Evolutionary conservation across 2,797 vertebrate species (phyloP), one percentile per base, ranked within the genome.

Genomic region (Sylvia borin): DNA sequence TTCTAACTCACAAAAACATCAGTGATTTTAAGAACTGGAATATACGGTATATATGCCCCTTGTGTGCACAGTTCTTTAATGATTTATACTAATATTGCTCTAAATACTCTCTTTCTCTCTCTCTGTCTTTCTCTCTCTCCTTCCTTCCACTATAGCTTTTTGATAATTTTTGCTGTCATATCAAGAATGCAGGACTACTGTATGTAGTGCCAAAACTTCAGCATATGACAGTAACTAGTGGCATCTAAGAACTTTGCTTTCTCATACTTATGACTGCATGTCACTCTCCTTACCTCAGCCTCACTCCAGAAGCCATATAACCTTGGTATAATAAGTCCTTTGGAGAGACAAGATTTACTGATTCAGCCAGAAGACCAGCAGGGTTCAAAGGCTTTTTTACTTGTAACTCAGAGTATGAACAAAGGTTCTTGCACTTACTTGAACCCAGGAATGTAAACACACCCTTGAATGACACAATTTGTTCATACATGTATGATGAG

Each of bases 121-220:
- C 8, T 27, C 11, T 4, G 4, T 13, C 4, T 14, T 24, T 10
- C 3, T 14, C 9, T 7, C 3, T 8, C 9, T 21, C 31, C 20
- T 12, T 38, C 10, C 18, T 40, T 29, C 13, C 13, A 21, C 9
- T 25, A 5, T 9, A 16, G 5, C 1, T 42, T 20, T 53, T 31
- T 53, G 12, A 45, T 71, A 62, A 75, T 27, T 34, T 57, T 8
- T 53, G 13, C 27, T 57, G 15, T 20, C 31, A 15, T 51, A 34
- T 13, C 16, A 68, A 55, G 31, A 14, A 24, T 36, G 40, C 6
- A 58, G 18, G 22, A 53, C 19, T 50, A 25, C 11, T 16, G 5
- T 31, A 26, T 12, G 5, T 17, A 38, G 10, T 50, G 40, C 36
- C 8, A 68, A 65, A 50, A 36, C 31, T 27, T 67, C 38, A 79